Conservation (phyloP, 1,140 invertebrate species). For the Aphidius gifuensis region DNA sequence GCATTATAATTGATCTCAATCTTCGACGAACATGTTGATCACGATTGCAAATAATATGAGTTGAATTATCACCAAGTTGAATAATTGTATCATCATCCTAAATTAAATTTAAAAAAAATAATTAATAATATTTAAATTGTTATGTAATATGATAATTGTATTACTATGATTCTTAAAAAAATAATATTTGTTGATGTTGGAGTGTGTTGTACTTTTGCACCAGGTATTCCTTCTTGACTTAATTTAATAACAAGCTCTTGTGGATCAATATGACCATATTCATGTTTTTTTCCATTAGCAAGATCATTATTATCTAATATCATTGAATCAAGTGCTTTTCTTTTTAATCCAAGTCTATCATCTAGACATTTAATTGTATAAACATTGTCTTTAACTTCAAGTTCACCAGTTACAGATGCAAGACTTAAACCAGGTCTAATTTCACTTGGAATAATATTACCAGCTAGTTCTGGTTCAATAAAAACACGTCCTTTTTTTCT, state of each 20-base stretch:
- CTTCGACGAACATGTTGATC: constrained; percentile 72
- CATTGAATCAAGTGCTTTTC: constrained; percentile 34
- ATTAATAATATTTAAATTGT: no score
- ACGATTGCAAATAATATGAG: constrained; percentile 85
- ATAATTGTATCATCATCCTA: constrained; percentile 84
- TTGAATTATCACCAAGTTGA: constrained; percentile 78
- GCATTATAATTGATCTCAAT: constrained; percentile 73
- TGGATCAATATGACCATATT: constrained; percentile 78
- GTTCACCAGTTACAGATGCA: constrained; percentile 74
- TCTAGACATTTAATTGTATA: constrained; percentile 60
- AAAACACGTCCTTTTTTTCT: constrained; percentile 71
- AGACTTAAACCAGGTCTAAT: constrained; percentile 72
- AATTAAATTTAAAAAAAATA: constrained; percentile 20
- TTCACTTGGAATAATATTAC: constrained; percentile 70
- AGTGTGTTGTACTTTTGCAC: constrained; percentile 73
- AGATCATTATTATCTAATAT: constrained; percentile 46
- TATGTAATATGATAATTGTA: not conserved
- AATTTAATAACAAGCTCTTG: constrained; percentile 75
- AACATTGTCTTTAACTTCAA: constrained; percentile 74
- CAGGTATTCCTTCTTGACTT: constrained; percentile 76
- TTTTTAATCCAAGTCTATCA: constrained; percentile 35
- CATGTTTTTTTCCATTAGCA: constrained; percentile 60
- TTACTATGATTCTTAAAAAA: constrained; percentile 57
- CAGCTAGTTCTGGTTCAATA: constrained; percentile 71
- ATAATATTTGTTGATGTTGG: constrained; percentile 71